phyloP scores from a whole-genome alignment of 2,113 vertebrate genomes.

The Ahaetulla prasina region DNA sequence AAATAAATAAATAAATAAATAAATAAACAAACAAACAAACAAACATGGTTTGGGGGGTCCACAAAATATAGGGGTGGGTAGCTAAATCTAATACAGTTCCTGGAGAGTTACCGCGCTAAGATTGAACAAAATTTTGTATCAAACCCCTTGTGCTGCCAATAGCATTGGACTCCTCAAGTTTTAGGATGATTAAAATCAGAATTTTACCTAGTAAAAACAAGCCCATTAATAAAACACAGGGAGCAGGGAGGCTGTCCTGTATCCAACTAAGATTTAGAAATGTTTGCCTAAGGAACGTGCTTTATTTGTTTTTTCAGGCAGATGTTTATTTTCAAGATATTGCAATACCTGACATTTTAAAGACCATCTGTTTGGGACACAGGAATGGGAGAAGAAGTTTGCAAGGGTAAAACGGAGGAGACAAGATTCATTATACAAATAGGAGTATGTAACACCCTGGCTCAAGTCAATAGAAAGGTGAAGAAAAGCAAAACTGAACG shows the following conservation, averaged over 20 bases:
- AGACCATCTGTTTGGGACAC: background rate
- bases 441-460: background rate
- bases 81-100: background rate
- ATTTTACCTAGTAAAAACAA: background rate
- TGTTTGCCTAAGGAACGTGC: background rate
- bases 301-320: background rate
- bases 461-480: background rate
- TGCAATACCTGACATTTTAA: background rate
- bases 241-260: background rate
- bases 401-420: background rate
- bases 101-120: background rate
- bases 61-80: background rate
- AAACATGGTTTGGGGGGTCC: background rate
- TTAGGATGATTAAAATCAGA: background rate
- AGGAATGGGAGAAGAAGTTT: background rate
- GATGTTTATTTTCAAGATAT: background rate
- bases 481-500: background rate
- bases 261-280: background rate
- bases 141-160: background rate
- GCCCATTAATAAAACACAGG: background rate
- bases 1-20: too few relatives aligned
- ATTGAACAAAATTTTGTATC: background rate
- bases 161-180: background rate
- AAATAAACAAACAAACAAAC: too few relatives aligned
- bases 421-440: background rate